Percentiles rank a stretch among this genome's conserved stretches.
phyloP scores from a whole-genome alignment of 2,888 invertebrate species.

The Epinotia nisella region DNA sequence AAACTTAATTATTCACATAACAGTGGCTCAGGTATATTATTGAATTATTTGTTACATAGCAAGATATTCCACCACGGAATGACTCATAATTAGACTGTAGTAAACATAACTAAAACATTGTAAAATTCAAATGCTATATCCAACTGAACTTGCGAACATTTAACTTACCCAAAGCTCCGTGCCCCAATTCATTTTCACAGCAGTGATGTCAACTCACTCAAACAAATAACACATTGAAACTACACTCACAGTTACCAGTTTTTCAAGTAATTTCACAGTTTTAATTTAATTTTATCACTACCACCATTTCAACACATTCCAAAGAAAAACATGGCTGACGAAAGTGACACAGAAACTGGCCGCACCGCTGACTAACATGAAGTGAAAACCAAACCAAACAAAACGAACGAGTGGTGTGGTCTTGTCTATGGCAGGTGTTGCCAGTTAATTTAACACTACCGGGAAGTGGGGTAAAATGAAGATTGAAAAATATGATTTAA shows the following conservation, averaged over 20 bases:
- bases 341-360: constrained; percentile 53
- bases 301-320: constrained; percentile 80
- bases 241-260: constrained; percentile 71
- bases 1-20: constrained; percentile 17
- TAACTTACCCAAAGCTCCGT: constrained; percentile 88
- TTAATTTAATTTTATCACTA: constrained; percentile 70
- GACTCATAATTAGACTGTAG: not conserved
- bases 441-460: constrained; percentile 28
- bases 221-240: constrained; percentile 80
- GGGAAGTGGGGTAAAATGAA: constrained; percentile 16
- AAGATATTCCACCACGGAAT: not conserved
- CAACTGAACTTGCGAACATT: constrained; percentile 48
- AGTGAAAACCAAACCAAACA: constrained; percentile 47
- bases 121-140: constrained; percentile 35
- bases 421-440: constrained; percentile 57
- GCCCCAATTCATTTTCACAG: constrained; percentile 87
- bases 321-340: constrained; percentile 82
- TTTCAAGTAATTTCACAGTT: constrained; percentile 66
- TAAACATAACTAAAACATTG: constrained; percentile 23
- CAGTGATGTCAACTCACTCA: constrained; percentile 73
- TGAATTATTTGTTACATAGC: not conserved
- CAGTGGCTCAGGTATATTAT: not conserved
- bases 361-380: constrained; percentile 46
- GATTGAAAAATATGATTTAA: not conserved
- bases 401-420: constrained; percentile 26